Conservation (phyloP, 2,113 vertebrate genomes). For the Rhodinocichla rosea region DNA sequence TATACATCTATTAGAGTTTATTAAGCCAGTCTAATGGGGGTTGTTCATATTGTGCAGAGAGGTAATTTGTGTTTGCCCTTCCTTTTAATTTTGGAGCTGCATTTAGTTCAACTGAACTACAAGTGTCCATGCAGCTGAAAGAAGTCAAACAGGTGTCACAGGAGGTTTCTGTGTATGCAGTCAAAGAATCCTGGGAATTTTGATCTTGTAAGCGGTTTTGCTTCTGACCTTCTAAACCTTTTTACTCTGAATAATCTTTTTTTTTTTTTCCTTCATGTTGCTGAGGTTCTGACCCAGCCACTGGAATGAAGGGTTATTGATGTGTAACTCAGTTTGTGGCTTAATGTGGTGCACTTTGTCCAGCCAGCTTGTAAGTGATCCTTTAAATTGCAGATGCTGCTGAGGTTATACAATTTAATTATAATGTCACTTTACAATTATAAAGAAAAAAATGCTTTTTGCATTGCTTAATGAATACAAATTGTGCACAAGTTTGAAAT, state of each 20-base stretch:
- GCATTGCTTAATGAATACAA: constrained; percentile 74
- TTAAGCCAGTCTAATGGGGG: constrained; percentile 75
- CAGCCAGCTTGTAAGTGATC: constrained; percentile 68
- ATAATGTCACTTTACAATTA: constrained; percentile 78
- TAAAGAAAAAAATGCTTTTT: constrained; percentile 72
- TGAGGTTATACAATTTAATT: constrained; percentile 75
- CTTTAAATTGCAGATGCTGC: constrained; percentile 71
- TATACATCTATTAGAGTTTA: constrained; percentile 78
- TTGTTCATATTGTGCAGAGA: constrained; percentile 55
- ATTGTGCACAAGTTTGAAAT: constrained; percentile 71
- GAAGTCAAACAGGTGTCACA: constrained; percentile 52
- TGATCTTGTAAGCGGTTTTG: constrained; percentile 32
- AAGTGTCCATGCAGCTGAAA: background rate
- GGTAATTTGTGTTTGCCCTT: constrained; percentile 67
- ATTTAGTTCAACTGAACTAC: constrained; percentile 12
- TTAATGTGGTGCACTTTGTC: constrained; percentile 70
- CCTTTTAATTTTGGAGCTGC: constrained; percentile 41
- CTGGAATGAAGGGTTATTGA: constrained; percentile 59
- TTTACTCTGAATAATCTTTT: constrained; percentile 31
- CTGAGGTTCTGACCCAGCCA: constrained; percentile 55
- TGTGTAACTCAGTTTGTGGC: constrained; percentile 56
- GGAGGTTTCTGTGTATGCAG: background rate
- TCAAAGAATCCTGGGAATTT: constrained; percentile 1
- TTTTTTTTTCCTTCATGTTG: background rate
- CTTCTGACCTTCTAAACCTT: constrained; percentile 52